Percentiles rank a stretch among this genome's conserved stretches.
Evolutionary conservation across 2,888 invertebrate genomes (phyloP).

Genomic region (Scaptomyza reducta): DNA sequence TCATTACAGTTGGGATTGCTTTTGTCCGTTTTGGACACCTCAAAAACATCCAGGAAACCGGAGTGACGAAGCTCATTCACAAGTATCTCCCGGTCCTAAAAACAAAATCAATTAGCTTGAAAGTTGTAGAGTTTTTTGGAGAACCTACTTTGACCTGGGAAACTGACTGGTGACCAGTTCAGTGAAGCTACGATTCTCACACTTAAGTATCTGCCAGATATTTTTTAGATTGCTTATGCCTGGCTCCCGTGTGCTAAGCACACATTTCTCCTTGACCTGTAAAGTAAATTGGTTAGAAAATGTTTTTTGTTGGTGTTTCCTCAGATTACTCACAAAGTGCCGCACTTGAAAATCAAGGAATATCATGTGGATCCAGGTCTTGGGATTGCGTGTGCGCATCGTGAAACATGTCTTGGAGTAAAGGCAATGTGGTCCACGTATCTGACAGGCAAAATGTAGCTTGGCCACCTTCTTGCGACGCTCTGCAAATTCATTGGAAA

Average conservation of each 20-base stretch:
- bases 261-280: slow-evolving; percentile 90
- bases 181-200: slow-evolving; percentile 94
- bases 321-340: slow-evolving; percentile 79
- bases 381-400: slow-evolving; percentile 91
- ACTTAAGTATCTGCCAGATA: slow-evolving; percentile 97
- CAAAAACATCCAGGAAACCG: slow-evolving; percentile 97
- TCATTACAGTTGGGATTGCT: slow-evolving; percentile 85
- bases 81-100: slow-evolving; percentile 93
- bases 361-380: slow-evolving; percentile 98
- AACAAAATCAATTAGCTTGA: slow-evolving; percentile 24
- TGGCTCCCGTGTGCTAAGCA: slow-evolving; percentile 91
- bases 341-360: slow-evolving; percentile 93
- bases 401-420: slow-evolving; percentile 92
- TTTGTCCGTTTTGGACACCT: slow-evolving; percentile 87
- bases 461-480: slow-evolving; percentile 93
- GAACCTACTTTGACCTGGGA: slow-evolving; percentile 90
- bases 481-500: slow-evolving; percentile 86
- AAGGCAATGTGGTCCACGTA: slow-evolving; percentile 92
- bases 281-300: background rate
- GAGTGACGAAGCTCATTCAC: slow-evolving; percentile 93
- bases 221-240: slow-evolving; percentile 93
- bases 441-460: slow-evolving; percentile 95
- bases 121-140: background rate
- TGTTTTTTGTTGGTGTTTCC: background rate
- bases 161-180: slow-evolving; percentile 97